Base-by-base conservation (phyloP, 2,888 invertebrate genomes). In the Drosophila nr. fundita region DNA sequence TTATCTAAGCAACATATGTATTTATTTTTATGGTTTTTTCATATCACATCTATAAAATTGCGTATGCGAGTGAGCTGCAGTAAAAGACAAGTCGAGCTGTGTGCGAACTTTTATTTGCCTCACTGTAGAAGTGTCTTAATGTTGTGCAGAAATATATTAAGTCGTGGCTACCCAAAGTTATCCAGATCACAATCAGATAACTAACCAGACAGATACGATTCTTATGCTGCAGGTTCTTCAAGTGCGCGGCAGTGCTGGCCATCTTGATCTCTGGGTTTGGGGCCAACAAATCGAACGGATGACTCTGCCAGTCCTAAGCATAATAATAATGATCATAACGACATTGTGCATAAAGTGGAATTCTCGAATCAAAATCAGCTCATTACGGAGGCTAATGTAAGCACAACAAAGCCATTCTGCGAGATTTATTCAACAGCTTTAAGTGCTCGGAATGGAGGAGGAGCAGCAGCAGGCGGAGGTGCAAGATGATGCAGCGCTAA, bases 351-450 rank as follows among this genome's bases (percentile, higher is more conserved):
- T 68, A 74, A 76, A 90, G 82, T 89, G 87, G 79, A 90, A 89
- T 89, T 87, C 86, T 86, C 76, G 76, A 84, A 74, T 82, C 78
- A 78, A 87, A 90, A 83, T 76, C 84, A 83, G 85, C 90, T 90
- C 90, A 90, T 90, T 91, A 90, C 89, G 82, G 82, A 90, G 91
- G 90, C 90, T 90, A 90, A 90, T 90, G 90, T 91, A 90, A 90
- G 89, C 90, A 90, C 83, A 90, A 90, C 90, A 90, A 90, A 85
- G 90, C 85, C 78, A 86, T 86, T 86, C 85, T 83, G 88, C 81
- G 65, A 89, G 78, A 76, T 82, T 78, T 89, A 81, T 90, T 89
- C 80, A 84, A 68, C 84, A 75, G 78, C 89, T 79, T 76, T 77
- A 75, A 78, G 87, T 78, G 75, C 60, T 63, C 63, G 62, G n/a